Evolutionary conservation across 2,113 vertebrate species (phyloP).

Genomic region (Halichoerus grypus): DNA sequence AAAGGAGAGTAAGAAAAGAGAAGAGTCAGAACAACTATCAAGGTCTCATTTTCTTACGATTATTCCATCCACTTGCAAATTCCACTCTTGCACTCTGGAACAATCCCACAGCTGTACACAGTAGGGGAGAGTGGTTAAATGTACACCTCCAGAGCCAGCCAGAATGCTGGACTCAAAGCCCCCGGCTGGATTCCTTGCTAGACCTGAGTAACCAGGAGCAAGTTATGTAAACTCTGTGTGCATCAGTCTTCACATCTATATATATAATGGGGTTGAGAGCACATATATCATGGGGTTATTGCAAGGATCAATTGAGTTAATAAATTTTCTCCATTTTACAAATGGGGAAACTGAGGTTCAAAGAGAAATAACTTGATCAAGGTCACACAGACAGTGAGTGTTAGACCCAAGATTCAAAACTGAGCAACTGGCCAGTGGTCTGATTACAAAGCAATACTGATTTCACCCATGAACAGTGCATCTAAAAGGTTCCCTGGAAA

Average conservation of each 20-base stretch:
- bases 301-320: neutral
- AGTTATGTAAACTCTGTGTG: neutral
- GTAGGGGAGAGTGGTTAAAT: fast-evolving
- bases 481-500: neutral
- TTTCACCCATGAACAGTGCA: neutral
- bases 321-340: neutral
- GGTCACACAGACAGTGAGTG: neutral
- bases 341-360: neutral
- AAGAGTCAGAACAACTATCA: neutral
- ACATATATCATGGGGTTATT: neutral
- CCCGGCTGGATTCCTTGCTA: fast-evolving
- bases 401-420: neutral
- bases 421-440: fast-evolving
- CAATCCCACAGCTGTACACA: fast-evolving
- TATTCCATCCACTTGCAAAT: neutral
- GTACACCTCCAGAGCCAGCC: neutral
- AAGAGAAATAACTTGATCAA: neutral
- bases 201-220: neutral
- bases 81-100: neutral
- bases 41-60: neutral
- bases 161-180: neutral
- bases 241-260: neutral
- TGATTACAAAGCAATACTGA: neutral
- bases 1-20: neutral
- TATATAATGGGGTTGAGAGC: neutral